Conservation (phyloP, 2,888 invertebrate genomes). For the Drosophila anomelani region DNA sequence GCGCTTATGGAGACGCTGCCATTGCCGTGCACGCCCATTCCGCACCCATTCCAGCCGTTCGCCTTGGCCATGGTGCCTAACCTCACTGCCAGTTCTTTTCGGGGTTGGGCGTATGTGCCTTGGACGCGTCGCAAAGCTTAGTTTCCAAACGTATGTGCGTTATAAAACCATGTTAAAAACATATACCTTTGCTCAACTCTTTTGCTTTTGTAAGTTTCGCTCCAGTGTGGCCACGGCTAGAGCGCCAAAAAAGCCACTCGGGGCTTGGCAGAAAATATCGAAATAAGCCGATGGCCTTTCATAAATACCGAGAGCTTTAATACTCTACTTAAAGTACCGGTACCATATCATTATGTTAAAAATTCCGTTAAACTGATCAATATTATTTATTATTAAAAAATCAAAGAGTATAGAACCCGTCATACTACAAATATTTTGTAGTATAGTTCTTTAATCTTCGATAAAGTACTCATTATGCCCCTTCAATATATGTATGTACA, state of each 20-base stretch:
- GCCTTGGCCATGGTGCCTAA: slow-evolving; percentile 55
- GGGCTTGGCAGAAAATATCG: background rate
- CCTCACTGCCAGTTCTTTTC: slow-evolving; percentile 7
- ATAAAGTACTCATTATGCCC: too few relatives aligned
- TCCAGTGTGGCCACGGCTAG: slow-evolving; percentile 11
- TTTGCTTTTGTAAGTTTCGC: slow-evolving; percentile 16
- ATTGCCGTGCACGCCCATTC: slow-evolving; percentile 33
- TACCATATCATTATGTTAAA: background rate
- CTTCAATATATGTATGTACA: too few relatives aligned
- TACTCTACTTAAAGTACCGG: background rate
- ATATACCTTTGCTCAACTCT: slow-evolving; percentile 26
- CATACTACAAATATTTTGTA: too few relatives aligned
- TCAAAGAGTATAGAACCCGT: too few relatives aligned
- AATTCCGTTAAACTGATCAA: background rate
- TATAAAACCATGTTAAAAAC: slow-evolving; percentile 65
- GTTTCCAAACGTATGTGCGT: slow-evolving; percentile 28
- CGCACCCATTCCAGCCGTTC: slow-evolving; percentile 61
- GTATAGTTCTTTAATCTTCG: too few relatives aligned
- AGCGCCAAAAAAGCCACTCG: slow-evolving; percentile 1
- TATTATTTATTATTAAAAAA: too few relatives aligned
- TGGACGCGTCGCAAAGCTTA: slow-evolving; percentile 8
- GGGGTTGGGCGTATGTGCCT: slow-evolving; percentile 15
- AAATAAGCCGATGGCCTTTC: background rate
- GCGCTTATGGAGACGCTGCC: slow-evolving; percentile 32
- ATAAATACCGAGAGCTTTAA: background rate